Base-by-base conservation (phyloP, 2,113 vertebrate species). In the Nothobranchius furzeri region DNA sequence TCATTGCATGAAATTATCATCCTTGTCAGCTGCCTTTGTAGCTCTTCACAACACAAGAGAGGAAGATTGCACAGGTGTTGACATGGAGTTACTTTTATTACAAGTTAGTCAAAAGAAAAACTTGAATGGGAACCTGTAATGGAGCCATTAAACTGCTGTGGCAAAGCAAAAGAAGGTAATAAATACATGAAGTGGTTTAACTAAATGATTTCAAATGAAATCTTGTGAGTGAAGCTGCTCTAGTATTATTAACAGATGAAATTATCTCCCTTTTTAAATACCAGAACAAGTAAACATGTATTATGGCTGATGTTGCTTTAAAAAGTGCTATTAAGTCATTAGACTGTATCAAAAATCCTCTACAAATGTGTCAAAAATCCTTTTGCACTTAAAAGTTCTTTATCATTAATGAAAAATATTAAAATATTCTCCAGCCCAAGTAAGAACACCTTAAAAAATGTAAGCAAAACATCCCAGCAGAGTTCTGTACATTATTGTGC, bases 401-500 rank as follows among this genome's bases (percentile, higher is more conserved):
- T 35, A 14, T 56, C 42, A 48, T 75, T 15, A 63, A 70, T 60
- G 30, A 7, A 7, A 64, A 36, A 79, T 47, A n/a, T 70, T 60
- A 51, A 72, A 54, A 73, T 37, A 36, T 53, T 64, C 57, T 68
- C 20, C 12, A 70, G 46, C 59, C 58, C 75, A 73, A 60, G 60
- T 45, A 11, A 1, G 35, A 68, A 70, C 66, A 60, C 4, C n/a
- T 40, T 35, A 9, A 17, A 58, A 74, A 10, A 61, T 14, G 58
- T 68, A 76, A 59, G 24, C 86, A 86, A 84, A 91, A 82, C 62
- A 78, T 90, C 91, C 89, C 90, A 80, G 89, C 85, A 90, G 86
- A 85, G 76, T 78, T 88, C 84, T 80, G 90, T 92, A 70, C 90
- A 93, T 90, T 81, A 67, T 89, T 92, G 95, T 95, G 93, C 95